Evolutionary conservation across 2,888 invertebrate genomes (phyloP).

Genomic region (Sthenelais limicola): DNA sequence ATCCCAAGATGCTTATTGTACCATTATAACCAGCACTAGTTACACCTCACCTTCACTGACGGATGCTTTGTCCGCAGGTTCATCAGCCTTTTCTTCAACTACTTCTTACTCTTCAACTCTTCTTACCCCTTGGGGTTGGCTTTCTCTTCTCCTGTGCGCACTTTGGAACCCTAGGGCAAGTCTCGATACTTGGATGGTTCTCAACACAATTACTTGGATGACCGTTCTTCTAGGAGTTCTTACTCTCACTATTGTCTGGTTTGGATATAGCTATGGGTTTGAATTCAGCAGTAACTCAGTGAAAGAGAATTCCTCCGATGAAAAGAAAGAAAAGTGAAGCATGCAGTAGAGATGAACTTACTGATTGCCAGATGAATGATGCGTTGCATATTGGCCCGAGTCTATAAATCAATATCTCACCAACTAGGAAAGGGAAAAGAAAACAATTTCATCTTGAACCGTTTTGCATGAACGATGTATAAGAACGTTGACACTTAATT

Average conservation of each 20-base stretch:
- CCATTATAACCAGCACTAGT: conserved; percentile 11
- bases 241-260: conserved; percentile 34
- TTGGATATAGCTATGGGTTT: conserved; percentile 32
- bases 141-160: conserved; percentile 21
- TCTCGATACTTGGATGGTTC: conserved; percentile 13
- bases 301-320: too few species aligned
- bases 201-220: conserved; percentile 32
- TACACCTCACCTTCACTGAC: not conserved
- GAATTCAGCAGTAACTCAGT: too few species aligned
- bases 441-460: too few species aligned
- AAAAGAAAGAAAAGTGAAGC: too few species aligned
- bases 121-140: conserved; percentile 19
- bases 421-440: too few species aligned
- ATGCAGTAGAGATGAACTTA: too few species aligned
- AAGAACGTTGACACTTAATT: too few species aligned
- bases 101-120: not conserved
- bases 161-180: conserved; percentile 1
- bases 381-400: too few species aligned
- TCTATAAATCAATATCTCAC: too few species aligned
- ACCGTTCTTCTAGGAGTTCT: conserved; percentile 13
- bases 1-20: not conserved
- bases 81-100: not conserved
- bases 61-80: not conserved
- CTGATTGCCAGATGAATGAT: too few species aligned
- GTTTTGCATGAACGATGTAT: too few species aligned